Base-by-base conservation (phyloP, 2,797 vertebrate species). In the Macrochelys suwanniensis region DNA sequence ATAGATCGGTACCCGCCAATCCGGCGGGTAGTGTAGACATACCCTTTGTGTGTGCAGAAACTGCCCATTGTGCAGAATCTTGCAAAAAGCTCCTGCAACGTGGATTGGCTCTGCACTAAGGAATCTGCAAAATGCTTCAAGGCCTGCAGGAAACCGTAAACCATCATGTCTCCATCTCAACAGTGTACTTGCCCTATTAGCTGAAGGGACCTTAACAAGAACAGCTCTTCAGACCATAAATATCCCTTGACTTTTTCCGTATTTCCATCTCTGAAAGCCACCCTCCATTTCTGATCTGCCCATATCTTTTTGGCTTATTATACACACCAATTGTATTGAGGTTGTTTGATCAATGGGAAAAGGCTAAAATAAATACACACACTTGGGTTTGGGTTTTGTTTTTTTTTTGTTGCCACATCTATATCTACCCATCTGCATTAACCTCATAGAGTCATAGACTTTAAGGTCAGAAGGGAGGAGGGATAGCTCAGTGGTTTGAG, bases 121-220 rank as follows among this genome's bases (percentile, higher is more conserved):
- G 45, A 13, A 77, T 47, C 42, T 49, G 45, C 25, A 47, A 47
- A 77, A 77, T 49, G 12, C 25, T 77, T 77, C 74, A 25, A 53
- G 50, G n/a, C 31, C 19, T 12, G 50, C 50, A 7, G 50, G 78
- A 53, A 51, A 80, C 49, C 11, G 77, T 4, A n/a, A 79, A 49
- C 31, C 49, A n/a, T 11, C 17, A 16, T 31, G 9, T 71, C 21
- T 11, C 68, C 5, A 71, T 95, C 92, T 97, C 92, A 95, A 68
- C 95, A 97, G 92, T 23, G 37, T 95, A 94, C 91, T 25, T 96
- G 76, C 61, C 82, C 94, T 87, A 87, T 82, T n/a, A 92, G 81
- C 54, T 13, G 81, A 17, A 96, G 57, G 21, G 47, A 26, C 25
- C 25, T 37, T 45, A 42, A 51, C 54, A 53, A n/a, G 68, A 54